Conservation (phyloP, 2,888 invertebrate species). For the Bibio marci region DNA sequence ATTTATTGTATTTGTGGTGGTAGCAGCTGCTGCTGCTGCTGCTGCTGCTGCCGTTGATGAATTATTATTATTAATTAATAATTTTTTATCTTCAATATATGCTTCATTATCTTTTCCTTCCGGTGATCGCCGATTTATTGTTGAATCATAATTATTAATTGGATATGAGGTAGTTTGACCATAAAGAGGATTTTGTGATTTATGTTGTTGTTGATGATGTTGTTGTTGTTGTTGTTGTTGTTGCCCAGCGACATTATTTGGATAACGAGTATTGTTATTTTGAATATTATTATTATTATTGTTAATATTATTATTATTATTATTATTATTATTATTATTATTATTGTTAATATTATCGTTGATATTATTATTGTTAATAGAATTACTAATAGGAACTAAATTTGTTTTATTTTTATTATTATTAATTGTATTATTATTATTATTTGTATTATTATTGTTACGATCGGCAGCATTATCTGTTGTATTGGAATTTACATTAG, state of each 20-base stretch:
- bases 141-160: not conserved
- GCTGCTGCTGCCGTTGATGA: slow-evolving; percentile 1
- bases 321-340: slow-evolving; percentile 1
- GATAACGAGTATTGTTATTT: slow-evolving; percentile 1
- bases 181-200: slow-evolving; percentile 8
- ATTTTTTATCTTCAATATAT: slow-evolving; percentile 39
- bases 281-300: not conserved
- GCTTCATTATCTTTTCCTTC: slow-evolving; percentile 70
- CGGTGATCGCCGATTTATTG: slow-evolving; percentile 35
- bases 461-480: not conserved
- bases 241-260: not conserved
- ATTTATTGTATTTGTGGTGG: slow-evolving; percentile 19
- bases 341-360: not conserved
- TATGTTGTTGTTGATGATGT: slow-evolving; percentile 4
- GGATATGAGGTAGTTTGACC: slow-evolving; percentile 7
- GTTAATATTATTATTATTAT: not conserved
- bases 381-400: not conserved
- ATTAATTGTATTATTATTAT: slow-evolving; percentile 1
- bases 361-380: not conserved
- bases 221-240: slow-evolving; percentile 8
- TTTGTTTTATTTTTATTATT: not conserved
- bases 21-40: slow-evolving; percentile 31
- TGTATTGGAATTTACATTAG: slow-evolving; percentile 2
- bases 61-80: slow-evolving; percentile 19
- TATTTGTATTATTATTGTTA: not conserved